Evolutionary conservation across 2,797 vertebrate genomes (phyloP), one percentile per base, ranked within the genome.

Genomic region (Helostoma temminkii): DNA sequence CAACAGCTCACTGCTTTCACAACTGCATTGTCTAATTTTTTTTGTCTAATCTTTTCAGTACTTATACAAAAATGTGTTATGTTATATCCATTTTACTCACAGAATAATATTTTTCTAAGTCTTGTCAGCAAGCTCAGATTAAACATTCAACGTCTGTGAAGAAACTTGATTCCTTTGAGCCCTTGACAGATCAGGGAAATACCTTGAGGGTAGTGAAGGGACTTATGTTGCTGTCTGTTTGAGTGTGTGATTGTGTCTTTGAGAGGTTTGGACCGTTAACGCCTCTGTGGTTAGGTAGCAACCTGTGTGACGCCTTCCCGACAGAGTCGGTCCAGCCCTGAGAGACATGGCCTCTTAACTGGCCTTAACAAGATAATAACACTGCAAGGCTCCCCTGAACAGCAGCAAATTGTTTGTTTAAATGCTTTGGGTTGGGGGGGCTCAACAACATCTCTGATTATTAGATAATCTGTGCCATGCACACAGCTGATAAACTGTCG

Each of bases 321-420:
- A 86, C 75, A 66, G 66, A 76, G 73, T 81, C 45, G 15, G 54
- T 71, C 69, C 72, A 72, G 80, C 79, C 70, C 76, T 89, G 39
- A 64, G 78, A 86, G 79, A 88, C 74, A 24, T 58, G 68, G 75
- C 76, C 83, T 83, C 81, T 86, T 86, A 82, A 86, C 83, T 69
- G 75, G 65, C 76, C 64, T 67, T 79, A 85, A 88, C 85, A 89
- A 85, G 89, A 88, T 90, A 90, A 93, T 88, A 86, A 85, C 80
- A 22, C 60, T 5, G 19, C 65, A 56, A 49, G 14, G 61, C 56
- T 87, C 67, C 61, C 63, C 59, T 10, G 76, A 92, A 84, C 82
- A 84, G 78, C 42, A 64, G 71, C 72, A 85, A 89, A 90, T 71
- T 83, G 77, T 83, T 80, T 67, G 68, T 81, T 80, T 78, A 76